These are phyloP conservation scores for Leptopilina drosophilae DNA, from an alignment of 2,888 invertebrate genomes.

Conservation along the genomic window DNA sequence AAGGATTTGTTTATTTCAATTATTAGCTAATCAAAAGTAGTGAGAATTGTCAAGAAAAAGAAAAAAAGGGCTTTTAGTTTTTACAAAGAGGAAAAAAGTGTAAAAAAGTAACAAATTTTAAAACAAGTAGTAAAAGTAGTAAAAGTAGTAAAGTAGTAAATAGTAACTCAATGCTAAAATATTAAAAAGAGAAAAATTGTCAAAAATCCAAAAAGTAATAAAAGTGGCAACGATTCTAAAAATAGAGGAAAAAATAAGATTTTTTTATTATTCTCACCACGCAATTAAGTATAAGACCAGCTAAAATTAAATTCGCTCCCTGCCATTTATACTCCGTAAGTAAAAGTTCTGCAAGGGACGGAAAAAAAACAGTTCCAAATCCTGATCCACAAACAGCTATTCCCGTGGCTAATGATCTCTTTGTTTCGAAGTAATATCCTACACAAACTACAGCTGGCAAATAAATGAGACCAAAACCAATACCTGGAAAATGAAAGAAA, in stretches of 20 bases:
- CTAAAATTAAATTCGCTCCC: constrained; percentile 92
- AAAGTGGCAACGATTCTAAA: background rate
- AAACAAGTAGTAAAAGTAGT: no score
- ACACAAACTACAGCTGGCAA: constrained; percentile 98
- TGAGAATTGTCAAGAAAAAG: no score
- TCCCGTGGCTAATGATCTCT: constrained; percentile 94
- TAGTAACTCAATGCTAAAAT: no score
- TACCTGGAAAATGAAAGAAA: constrained; percentile 80
- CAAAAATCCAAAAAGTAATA: background rate
- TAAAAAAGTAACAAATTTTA: no score
- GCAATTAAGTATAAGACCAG: constrained; percentile 95
- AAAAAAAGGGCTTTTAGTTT: no score
- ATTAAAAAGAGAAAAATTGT: background rate
- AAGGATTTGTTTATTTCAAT: no score
- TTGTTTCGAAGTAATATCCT: constrained; percentile 98
- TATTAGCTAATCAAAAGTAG: no score
- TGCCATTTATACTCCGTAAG: constrained; percentile 91
- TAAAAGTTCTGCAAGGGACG: constrained; percentile 90
- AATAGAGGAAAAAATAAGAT: no score
- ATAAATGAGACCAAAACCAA: constrained; percentile 95
- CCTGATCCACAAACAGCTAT: constrained; percentile 98
- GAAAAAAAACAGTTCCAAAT: constrained; percentile 96
- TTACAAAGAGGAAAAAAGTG: no score
- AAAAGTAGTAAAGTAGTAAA: no score
- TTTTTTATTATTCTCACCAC: constrained; percentile 79